A percentile compares a stretch with the other conserved stretches of the same genome.
Evolutionary conservation across 37 sponge, comb jelly and placozoan genomes (phyloP).

Genomic region (Crambe crambe): DNA sequence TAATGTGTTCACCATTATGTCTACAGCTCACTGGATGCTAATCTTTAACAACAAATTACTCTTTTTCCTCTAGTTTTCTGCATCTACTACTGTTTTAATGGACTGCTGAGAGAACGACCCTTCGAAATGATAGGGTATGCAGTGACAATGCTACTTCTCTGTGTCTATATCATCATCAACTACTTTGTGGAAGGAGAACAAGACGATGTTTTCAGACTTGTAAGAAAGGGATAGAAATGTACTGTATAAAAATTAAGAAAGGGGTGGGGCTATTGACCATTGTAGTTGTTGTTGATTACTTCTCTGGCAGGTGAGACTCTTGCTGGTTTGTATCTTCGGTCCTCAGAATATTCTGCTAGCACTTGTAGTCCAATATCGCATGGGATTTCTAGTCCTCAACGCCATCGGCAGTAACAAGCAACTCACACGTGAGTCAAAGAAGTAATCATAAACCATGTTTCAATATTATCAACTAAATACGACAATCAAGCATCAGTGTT

Average conservation of each 20-base stretch:
- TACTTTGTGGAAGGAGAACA: conserved; percentile 29
- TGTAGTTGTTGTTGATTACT: not conserved
- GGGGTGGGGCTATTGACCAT: not conserved
- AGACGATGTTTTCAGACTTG: conserved; percentile 12
- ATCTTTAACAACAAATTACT: too few relatives aligned
- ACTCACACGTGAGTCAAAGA: conserved; percentile 38
- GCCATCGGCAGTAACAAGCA: conserved; percentile 46
- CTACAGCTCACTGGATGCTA: too few relatives aligned
- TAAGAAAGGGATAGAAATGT: not conserved
- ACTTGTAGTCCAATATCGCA: conserved; percentile 37
- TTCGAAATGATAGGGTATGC: conserved; percentile 61
- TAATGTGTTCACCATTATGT: too few relatives aligned
- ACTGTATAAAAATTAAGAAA: not conserved
- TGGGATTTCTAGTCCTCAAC: conserved; percentile 56
- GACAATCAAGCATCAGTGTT: not conserved
- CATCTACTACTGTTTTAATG: conserved; percentile 49
- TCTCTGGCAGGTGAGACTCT: conserved; percentile 44
- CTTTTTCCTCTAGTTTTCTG: conserved; percentile 41
- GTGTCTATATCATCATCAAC: conserved; percentile 58
- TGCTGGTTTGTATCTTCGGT: conserved; percentile 40
- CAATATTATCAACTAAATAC: not conserved
- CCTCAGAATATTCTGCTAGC: conserved; percentile 62
- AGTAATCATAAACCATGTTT: not conserved
- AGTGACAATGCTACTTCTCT: conserved; percentile 22
- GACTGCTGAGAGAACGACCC: conserved; percentile 60